Evolutionary conservation across 2,888 invertebrate species (phyloP).

Genomic region (Spatulosminthurus flaviceps): DNA sequence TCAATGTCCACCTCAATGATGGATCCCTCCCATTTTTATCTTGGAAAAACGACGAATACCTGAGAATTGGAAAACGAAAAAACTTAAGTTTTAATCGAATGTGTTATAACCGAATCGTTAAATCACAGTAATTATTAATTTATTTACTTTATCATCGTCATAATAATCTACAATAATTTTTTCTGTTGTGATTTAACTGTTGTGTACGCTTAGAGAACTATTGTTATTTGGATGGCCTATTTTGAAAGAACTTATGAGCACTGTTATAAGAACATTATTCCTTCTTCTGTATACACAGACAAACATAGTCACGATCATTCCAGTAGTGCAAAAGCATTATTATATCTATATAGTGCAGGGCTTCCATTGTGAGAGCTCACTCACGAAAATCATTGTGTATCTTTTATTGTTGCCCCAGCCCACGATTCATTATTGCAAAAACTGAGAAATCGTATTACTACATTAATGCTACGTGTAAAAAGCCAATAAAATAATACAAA

Average conservation of each 20-base stretch:
- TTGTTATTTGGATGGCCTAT: conserved; percentile 21
- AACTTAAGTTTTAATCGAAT: conserved; percentile 20
- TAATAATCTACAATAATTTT: background rate
- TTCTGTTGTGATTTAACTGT: conserved; percentile 24
- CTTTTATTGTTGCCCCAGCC: conserved; percentile 21
- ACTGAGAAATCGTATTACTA: conserved; percentile 16
- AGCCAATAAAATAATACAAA: conserved; percentile 23
- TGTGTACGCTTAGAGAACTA: background rate
- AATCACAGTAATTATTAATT: conserved; percentile 16
- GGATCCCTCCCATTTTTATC: conserved; percentile 32
- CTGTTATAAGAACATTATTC: conserved; percentile 11
- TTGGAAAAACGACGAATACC: conserved; percentile 15
- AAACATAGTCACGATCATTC: conserved; percentile 26
- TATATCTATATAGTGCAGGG: conserved; percentile 14
- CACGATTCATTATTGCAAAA: conserved; percentile 12
- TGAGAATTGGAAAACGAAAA: conserved; percentile 29
- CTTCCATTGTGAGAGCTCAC: conserved; percentile 39
- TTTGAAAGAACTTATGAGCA: background rate
- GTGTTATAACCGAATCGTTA: conserved; percentile 21
- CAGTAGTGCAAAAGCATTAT: conserved; percentile 9
- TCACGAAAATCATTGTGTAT: conserved; percentile 27
- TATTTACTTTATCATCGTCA: background rate
- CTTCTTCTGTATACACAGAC: conserved; percentile 5
- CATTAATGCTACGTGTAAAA: background rate
- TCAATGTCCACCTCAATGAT: conserved; percentile 21